phyloP scores from a whole-genome alignment of 2,888 invertebrate species.

The Cephus spinipes region DNA sequence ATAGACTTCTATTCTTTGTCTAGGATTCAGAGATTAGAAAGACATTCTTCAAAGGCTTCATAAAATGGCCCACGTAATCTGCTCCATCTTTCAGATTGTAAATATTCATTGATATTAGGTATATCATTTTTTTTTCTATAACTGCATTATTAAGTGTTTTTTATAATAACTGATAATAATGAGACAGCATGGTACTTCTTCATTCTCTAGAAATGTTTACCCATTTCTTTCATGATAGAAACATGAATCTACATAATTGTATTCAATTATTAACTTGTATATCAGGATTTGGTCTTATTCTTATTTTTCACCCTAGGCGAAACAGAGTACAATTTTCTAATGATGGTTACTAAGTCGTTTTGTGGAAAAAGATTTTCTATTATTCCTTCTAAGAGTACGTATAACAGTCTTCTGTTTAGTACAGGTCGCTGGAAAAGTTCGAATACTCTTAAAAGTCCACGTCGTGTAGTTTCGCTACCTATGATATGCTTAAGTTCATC shows the following conservation, averaged over 20 bases:
- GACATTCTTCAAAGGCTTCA: background rate
- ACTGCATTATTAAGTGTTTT: background rate
- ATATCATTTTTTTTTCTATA: background rate
- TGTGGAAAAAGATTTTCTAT: constrained; percentile 83
- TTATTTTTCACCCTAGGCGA: constrained; percentile 66
- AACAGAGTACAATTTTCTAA: constrained; percentile 79
- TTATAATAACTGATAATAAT: background rate
- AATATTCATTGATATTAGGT: background rate
- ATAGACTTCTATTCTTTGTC: background rate
- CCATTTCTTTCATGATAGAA: background rate
- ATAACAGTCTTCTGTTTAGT: constrained; percentile 85
- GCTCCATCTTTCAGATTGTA: background rate
- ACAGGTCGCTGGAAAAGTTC: constrained; percentile 89
- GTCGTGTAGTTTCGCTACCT: constrained; percentile 87
- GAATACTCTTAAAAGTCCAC: constrained; percentile 86
- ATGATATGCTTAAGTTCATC: constrained; percentile 92
- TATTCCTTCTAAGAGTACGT: constrained; percentile 87
- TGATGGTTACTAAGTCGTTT: constrained; percentile 78
- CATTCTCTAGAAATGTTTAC: background rate
- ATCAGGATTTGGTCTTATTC: constrained; percentile 50
- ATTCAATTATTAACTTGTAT: background rate
- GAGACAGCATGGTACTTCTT: background rate
- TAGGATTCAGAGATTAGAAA: background rate
- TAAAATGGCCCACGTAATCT: background rate
- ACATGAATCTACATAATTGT: background rate